Conservation (phyloP, 1,140 invertebrate genomes). For the Leptestheria dahalacensis region DNA sequence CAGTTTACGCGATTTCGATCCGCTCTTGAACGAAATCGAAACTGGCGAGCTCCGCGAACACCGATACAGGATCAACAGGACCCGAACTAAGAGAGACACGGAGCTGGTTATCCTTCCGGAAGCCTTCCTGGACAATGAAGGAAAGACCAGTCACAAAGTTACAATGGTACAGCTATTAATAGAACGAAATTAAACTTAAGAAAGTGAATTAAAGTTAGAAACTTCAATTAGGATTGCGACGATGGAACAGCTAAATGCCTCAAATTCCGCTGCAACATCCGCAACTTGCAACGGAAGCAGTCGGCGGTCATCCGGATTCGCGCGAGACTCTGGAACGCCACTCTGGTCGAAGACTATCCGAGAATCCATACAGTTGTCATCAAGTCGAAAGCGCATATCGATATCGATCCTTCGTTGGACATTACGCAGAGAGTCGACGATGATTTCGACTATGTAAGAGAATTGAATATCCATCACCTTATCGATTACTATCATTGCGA, state of each 20-base stretch:
- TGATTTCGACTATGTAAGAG: constrained; percentile 27
- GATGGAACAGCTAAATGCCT: constrained; percentile 67
- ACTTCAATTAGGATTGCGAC: constrained; percentile 73
- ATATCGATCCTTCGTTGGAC: constrained; percentile 47
- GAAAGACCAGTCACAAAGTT: constrained; percentile 51
- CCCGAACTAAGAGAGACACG: constrained; percentile 43
- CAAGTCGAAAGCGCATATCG: constrained; percentile 53
- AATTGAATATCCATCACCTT: no score
- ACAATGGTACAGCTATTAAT: constrained; percentile 45
- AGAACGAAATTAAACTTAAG: no score
- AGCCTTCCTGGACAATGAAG: constrained; percentile 49
- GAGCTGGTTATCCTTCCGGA: constrained; percentile 56
- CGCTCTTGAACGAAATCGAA: constrained; percentile 12
- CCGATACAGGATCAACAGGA: constrained; percentile 8
- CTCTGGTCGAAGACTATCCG: constrained; percentile 71
- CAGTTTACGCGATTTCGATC: constrained; percentile 8
- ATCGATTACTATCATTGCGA: no score
- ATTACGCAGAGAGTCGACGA: constrained; percentile 54
- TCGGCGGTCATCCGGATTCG: constrained; percentile 60
- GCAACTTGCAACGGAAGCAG: constrained; percentile 52
- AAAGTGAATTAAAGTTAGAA: no score
- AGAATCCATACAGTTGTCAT: constrained; percentile 68
- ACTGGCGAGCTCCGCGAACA: constrained; percentile 12
- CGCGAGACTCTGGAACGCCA: constrained; percentile 78
- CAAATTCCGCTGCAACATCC: constrained; percentile 62